Evolutionary conservation across 2,113 vertebrate species (phyloP).

Genomic region (Lagenorhynchus albirostris): DNA sequence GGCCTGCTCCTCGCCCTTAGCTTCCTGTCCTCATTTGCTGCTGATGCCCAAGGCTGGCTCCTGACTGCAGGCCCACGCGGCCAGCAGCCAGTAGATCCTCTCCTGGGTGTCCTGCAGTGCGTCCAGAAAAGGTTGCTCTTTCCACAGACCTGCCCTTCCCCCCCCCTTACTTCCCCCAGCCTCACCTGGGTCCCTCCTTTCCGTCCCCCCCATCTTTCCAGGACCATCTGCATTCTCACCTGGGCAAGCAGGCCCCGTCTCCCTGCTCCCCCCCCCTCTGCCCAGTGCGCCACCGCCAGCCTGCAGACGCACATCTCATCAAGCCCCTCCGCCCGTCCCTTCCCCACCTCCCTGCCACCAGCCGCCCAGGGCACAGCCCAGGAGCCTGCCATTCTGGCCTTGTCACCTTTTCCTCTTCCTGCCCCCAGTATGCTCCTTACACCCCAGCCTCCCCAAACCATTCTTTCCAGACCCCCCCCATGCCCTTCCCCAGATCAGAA

Average conservation of each 20-base stretch:
- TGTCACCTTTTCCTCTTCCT: not conserved
- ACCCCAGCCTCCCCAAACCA: not conserved
- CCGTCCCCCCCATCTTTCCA: not conserved
- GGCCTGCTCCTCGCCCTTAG: not conserved
- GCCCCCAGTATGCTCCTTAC: rapidly evolving
- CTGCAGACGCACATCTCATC: not conserved
- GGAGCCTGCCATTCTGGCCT: not conserved
- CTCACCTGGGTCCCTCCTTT: not conserved
- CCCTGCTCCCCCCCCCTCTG: not conserved
- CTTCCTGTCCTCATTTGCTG: not conserved
- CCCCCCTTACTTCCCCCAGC: too few species aligned
- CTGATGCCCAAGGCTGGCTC: not conserved
- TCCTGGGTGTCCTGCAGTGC: not conserved
- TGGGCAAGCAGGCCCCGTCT: not conserved
- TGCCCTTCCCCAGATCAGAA: not conserved
- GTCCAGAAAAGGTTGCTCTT: not conserved
- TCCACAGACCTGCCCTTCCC: not conserved
- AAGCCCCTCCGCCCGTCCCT: not conserved
- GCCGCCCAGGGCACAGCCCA: not conserved
- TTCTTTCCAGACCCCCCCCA: rapidly evolving
- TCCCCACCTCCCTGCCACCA: not conserved
- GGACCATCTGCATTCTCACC: not conserved
- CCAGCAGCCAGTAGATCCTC: not conserved
- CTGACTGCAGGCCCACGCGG: not conserved
- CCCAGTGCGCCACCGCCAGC: not conserved